Evolutionary conservation across 2,888 invertebrate species (phyloP).

Genomic region (Drymonia ruficornis): DNA sequence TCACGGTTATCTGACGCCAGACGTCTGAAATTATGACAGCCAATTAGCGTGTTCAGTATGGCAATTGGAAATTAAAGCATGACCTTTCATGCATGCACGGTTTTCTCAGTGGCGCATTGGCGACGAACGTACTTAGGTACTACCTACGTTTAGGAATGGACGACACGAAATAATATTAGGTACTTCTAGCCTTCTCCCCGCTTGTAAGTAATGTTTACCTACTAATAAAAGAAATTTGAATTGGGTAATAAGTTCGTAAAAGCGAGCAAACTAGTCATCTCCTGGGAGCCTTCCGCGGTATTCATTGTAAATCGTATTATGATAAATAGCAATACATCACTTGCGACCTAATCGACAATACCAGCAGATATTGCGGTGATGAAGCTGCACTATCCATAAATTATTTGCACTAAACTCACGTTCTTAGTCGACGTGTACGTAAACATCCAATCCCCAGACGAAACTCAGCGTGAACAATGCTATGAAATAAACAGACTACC

Average conservation of each 20-base stretch:
- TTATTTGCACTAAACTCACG: conserved; percentile 13
- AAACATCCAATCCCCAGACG: not conserved
- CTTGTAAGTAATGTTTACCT: too few relatives aligned
- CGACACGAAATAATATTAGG: not conserved
- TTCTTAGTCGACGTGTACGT: conserved; percentile 11
- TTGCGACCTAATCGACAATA: not conserved
- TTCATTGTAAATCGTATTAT: not conserved
- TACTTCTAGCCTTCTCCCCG: too few relatives aligned
- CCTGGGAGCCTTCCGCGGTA: not conserved
- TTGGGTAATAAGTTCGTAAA: not conserved
- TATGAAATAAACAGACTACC: conserved; percentile 15
- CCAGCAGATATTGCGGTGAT: not conserved
- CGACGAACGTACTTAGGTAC: not conserved
- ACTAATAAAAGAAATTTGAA: too few relatives aligned
- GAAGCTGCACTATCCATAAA: not conserved
- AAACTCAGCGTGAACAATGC: not conserved
- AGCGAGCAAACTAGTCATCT: not conserved
- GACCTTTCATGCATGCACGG: not conserved
- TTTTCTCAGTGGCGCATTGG: not conserved
- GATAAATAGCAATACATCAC: not conserved
- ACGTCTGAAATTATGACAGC: not conserved
- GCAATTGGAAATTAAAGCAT: conserved; percentile 1
- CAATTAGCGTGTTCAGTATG: not conserved
- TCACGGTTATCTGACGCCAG: conserved; percentile 9
- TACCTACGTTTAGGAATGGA: not conserved